Conservation (phyloP, 2,888 invertebrate genomes). For the Carterocephalus palaemon region DNA sequence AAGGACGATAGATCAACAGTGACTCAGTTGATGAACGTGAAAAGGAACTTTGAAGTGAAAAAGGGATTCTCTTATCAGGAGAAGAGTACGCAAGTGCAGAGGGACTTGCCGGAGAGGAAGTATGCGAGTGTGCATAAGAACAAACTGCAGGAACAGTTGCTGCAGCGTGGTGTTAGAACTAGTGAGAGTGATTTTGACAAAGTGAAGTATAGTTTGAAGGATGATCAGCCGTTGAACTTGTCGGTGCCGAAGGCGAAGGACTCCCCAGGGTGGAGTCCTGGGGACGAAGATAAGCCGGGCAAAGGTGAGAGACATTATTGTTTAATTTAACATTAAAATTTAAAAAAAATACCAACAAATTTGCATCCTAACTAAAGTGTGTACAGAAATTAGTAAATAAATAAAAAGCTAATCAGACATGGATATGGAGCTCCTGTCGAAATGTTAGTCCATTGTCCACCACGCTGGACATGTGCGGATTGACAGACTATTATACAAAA, state of each 20-base stretch:
- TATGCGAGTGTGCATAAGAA: constrained; percentile 61
- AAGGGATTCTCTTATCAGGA: constrained; percentile 40
- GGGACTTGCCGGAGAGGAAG: constrained; percentile 47
- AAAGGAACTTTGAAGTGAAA: constrained; percentile 54
- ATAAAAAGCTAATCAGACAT: too few species aligned
- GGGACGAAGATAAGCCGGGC: constrained; percentile 53
- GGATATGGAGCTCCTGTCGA: too few species aligned
- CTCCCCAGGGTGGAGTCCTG: constrained; percentile 47
- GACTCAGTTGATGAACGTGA: constrained; percentile 60
- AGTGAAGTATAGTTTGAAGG: constrained; percentile 50
- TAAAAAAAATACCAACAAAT: background rate
- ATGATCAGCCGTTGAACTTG: constrained; percentile 80
- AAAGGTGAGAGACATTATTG: constrained; percentile 51
- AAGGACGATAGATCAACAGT: constrained; percentile 42
- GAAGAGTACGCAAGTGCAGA: constrained; percentile 66
- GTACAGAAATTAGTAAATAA: too few species aligned
- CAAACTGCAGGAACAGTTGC: constrained; percentile 64
- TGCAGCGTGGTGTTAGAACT: constrained; percentile 61
- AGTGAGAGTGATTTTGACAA: constrained; percentile 57
- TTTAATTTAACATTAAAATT: background rate
- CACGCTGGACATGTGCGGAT: too few species aligned
- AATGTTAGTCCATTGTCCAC: too few species aligned
- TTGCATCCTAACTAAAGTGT: too few species aligned
- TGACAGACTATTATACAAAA: too few species aligned
- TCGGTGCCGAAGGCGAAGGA: constrained; percentile 78